phyloP scores from a whole-genome alignment of 2,888 invertebrate genomes.

The Homarus gammarus region DNA sequence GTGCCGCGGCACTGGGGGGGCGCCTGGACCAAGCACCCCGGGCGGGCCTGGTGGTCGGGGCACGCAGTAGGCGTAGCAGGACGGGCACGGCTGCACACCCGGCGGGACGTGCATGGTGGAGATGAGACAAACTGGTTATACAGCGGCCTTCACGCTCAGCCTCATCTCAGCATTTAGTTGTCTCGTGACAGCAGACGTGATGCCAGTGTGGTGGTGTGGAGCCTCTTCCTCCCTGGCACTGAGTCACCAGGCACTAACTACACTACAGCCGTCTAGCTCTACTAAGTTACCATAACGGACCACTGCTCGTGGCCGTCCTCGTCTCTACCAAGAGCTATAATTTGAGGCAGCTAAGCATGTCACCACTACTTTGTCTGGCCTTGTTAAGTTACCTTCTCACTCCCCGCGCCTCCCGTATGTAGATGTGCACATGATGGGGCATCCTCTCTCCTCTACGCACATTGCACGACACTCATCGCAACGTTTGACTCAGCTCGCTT shows the following conservation, averaged over 20 bases:
- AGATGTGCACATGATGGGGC: background rate
- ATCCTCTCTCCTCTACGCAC: background rate
- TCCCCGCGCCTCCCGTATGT: background rate
- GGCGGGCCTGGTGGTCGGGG: slow-evolving; percentile 60
- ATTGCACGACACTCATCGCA: background rate
- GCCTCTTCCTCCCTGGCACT: background rate
- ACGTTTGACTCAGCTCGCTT: no score
- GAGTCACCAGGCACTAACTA: slow-evolving; percentile 22
- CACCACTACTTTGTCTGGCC: background rate
- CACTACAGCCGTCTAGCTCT: slow-evolving; percentile 25
- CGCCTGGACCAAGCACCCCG: background rate
- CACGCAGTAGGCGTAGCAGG: slow-evolving; percentile 74
- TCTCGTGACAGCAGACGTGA: background rate
- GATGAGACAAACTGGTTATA: background rate
- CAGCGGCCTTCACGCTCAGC: background rate
- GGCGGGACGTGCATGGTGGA: slow-evolving; percentile 72
- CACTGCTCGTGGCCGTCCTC: background rate
- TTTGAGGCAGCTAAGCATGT: background rate
- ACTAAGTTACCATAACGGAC: slow-evolving; percentile 38
- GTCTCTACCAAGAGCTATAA: background rate
- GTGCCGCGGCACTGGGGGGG: slow-evolving; percentile 57
- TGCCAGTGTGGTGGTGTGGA: background rate
- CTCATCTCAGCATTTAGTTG: background rate
- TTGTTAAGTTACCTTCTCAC: background rate
- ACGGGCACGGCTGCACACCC: slow-evolving; percentile 72